Conservation (phyloP, 1,140 invertebrate species). For the Lasaia peninsularis region DNA sequence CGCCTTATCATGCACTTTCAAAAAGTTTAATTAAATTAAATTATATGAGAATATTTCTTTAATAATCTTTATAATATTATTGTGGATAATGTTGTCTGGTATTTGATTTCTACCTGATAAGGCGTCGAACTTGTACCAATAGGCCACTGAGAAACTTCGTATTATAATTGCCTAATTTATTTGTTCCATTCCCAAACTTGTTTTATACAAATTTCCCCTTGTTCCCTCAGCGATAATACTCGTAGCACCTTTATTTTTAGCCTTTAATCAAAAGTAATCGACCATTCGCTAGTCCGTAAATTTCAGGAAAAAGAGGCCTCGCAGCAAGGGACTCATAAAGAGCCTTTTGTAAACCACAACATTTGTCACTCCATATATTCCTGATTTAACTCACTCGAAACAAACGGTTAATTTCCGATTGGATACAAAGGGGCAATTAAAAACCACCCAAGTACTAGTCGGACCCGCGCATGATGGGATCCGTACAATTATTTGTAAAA, state of each 20-base stretch:
- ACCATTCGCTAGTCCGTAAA: conserved; percentile 3
- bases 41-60: too few species aligned
- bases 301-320: conserved; percentile 8
- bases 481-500: too few species aligned
- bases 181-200: neutral
- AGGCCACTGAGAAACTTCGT: too few species aligned
- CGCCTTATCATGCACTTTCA: neutral
- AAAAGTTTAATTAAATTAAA: neutral
- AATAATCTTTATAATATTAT: too few species aligned
- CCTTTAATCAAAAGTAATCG: conserved; percentile 8
- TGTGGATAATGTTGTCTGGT: too few species aligned
- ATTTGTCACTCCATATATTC: neutral
- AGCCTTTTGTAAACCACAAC: neutral
- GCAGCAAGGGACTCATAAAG: conserved; percentile 3
- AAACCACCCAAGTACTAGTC: too few species aligned
- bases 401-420: neutral
- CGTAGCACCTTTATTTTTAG: neutral
- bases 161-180: too few species aligned
- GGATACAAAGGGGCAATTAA: neutral
- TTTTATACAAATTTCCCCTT: neutral
- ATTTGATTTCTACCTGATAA: too few species aligned
- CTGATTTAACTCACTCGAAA: neutral
- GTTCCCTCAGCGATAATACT: neutral
- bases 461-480: too few species aligned
- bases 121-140: too few species aligned